Evolutionary conservation across 1,140 invertebrate genomes (phyloP).

Genomic region (Zaprionus inermis): DNA sequence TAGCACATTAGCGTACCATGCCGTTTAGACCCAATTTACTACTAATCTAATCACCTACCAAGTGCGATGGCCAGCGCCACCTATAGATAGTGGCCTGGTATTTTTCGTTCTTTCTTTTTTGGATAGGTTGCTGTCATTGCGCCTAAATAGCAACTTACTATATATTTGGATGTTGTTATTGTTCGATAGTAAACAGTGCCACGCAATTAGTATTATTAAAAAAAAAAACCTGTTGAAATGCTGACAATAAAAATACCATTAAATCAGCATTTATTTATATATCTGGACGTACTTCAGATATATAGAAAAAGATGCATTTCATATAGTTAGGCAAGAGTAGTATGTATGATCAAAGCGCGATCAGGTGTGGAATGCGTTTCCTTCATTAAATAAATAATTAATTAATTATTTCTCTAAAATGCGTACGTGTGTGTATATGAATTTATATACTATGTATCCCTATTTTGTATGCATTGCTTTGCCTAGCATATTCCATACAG

Average conservation of each 20-base stretch:
- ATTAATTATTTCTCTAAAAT: no score
- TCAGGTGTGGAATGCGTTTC: background rate
- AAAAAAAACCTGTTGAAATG: slow-evolving; percentile 69
- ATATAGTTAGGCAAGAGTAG: background rate
- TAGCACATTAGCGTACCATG: background rate
- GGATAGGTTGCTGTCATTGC: slow-evolving; percentile 46
- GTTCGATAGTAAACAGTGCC: slow-evolving; percentile 42
- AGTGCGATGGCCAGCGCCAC: slow-evolving; percentile 36
- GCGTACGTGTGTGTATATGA: background rate
- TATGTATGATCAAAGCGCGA: background rate
- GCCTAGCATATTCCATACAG: slow-evolving; percentile 38
- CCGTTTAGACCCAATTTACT: slow-evolving; percentile 34
- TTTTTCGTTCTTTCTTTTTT: slow-evolving; percentile 33
- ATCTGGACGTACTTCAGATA: background rate
- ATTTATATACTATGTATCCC: background rate
- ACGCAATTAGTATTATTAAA: slow-evolving; percentile 63
- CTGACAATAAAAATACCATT: slow-evolving; percentile 10
- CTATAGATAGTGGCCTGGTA: slow-evolving; percentile 43
- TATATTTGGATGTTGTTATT: slow-evolving; percentile 32
- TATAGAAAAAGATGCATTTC: background rate
- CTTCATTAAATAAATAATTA: no score
- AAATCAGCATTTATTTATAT: slow-evolving; percentile 8
- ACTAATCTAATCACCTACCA: slow-evolving; percentile 67
- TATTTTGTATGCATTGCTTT: slow-evolving; percentile 12
- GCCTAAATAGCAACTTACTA: slow-evolving; percentile 31